Base-by-base conservation (phyloP, 2,888 invertebrate species). In the Cotesia congregata region DNA sequence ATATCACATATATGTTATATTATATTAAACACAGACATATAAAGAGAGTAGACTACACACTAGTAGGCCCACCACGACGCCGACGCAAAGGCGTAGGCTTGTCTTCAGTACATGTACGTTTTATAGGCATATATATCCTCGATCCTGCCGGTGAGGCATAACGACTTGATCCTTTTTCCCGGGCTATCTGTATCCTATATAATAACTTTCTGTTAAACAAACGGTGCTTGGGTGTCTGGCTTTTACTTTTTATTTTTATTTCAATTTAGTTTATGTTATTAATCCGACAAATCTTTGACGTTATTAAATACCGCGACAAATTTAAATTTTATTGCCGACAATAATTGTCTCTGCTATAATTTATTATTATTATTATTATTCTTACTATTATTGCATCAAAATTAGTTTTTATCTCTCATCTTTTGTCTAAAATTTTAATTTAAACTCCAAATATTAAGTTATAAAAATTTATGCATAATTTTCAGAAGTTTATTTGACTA, bases 31-130 rank as follows among this genome's bases (percentile, higher is more conserved):
- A 50, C 9, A 50, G 4, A 50, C 9, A 50, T 20, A 50, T 7
- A 50, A 50, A 50, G 50, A 50, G 70, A 30, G 30, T 30, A 7
- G 50, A 50, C 50, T 50, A 30, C 30, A 30, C 30, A 30, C 30
- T 30, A 30, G 30, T 30, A 50, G 71, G 72, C 72, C 41, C 67
- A 67, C 72, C 68, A 65, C 73, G 59, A 50, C 65, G 59, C 73
- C 67, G 67, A 73, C 73, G 67, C 73, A 73, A 65, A 67, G 67
- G 65, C 59, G 50, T 59, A 67, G 67, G 67, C 50, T 59, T 73
- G 17, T 7, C 15, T 64, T 17, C 6, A 38, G 65, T 67, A 15
- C 64, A 20, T 60, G 65, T 67, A 15, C 64, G 39, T 60, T 6
- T 62, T 50, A 20, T 20, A 6, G 9, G 39, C 41, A 6, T 17